Percentiles rank a stretch among this genome's conserved stretches.
Conservation (phyloP, 2,888 invertebrate species). For the Drosophila testacea region DNA sequence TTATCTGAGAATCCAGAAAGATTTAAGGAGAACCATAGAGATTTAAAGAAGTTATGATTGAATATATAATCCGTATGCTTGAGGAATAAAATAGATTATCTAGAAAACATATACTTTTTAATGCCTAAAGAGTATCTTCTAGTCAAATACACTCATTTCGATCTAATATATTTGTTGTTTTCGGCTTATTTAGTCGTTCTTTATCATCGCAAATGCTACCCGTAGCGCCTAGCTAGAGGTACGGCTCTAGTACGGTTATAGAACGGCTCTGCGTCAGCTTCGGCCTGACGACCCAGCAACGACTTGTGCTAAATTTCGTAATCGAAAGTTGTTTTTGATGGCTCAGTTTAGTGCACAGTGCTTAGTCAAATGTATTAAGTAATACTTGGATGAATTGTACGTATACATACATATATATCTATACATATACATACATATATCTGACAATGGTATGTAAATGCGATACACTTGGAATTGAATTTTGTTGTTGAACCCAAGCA, state of each 20-base stretch:
- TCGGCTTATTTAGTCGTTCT: slow-evolving; percentile 32
- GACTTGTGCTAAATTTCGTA: slow-evolving; percentile 75
- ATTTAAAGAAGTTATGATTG: too few relatives aligned
- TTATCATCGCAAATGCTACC: slow-evolving; percentile 18
- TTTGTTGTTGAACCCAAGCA: slow-evolving; percentile 52
- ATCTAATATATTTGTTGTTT: slow-evolving; percentile 16
- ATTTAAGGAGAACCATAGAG: neutral
- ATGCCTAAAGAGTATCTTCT: slow-evolving; percentile 4
- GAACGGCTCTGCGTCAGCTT: neutral
- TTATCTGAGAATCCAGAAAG: neutral
- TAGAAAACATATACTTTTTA: neutral
- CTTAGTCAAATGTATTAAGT: slow-evolving; percentile 79
- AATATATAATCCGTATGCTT: neutral
- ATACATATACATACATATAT: slow-evolving; percentile 8
- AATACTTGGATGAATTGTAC: slow-evolving; percentile 54
- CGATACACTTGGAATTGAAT: slow-evolving; percentile 64
- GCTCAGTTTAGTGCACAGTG: slow-evolving; percentile 59
- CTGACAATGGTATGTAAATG: slow-evolving; percentile 62
- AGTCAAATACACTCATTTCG: neutral
- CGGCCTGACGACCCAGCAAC: slow-evolving; percentile 13
- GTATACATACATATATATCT: slow-evolving; percentile 11
- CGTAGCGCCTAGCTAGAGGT: slow-evolving; percentile 9
- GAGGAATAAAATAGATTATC: neutral
- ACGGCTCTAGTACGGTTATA: neutral
- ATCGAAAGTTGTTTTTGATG: slow-evolving; percentile 80